Conservation (phyloP, 2,888 invertebrate genomes). For the Quadroppia sp. region DNA sequence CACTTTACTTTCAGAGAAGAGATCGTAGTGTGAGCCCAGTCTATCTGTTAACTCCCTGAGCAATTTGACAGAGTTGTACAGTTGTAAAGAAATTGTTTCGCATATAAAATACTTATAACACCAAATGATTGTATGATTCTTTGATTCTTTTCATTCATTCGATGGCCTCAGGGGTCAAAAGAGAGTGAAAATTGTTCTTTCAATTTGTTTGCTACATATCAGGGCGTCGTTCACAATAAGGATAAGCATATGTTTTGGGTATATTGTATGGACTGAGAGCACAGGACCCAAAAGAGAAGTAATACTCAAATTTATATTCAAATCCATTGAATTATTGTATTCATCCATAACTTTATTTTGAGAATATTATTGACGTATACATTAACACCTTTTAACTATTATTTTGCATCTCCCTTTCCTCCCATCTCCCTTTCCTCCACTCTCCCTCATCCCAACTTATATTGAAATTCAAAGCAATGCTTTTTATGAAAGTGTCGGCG, state of each 20-base stretch:
- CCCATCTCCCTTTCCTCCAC: conserved; percentile 3
- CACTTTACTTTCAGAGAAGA: conserved; percentile 7
- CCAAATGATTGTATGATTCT: conserved; percentile 20
- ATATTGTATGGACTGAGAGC: background rate
- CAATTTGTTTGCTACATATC: conserved; percentile 33
- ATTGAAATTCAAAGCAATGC: conserved; percentile 28
- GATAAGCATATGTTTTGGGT: conserved; percentile 2
- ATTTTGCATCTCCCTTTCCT: background rate
- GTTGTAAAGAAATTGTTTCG: conserved; percentile 18
- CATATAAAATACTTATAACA: conserved; percentile 17
- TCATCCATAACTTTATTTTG: conserved; percentile 16
- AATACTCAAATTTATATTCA: background rate
- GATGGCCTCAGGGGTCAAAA: conserved; percentile 28
- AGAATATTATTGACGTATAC: conserved; percentile 1
- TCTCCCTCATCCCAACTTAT: background rate
- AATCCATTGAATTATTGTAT: background rate
- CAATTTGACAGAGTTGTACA: conserved; percentile 21
- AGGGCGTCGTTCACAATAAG: conserved; percentile 7
- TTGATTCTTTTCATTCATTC: conserved; percentile 6
- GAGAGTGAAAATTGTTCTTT: conserved; percentile 23
- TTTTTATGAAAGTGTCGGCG: conserved; percentile 23
- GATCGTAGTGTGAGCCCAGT: background rate
- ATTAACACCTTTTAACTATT: background rate
- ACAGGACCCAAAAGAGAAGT: background rate
- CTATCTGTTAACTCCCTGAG: background rate